Base-by-base conservation (phyloP, 1,140 invertebrate genomes). In the Euura saliciscinereae region DNA sequence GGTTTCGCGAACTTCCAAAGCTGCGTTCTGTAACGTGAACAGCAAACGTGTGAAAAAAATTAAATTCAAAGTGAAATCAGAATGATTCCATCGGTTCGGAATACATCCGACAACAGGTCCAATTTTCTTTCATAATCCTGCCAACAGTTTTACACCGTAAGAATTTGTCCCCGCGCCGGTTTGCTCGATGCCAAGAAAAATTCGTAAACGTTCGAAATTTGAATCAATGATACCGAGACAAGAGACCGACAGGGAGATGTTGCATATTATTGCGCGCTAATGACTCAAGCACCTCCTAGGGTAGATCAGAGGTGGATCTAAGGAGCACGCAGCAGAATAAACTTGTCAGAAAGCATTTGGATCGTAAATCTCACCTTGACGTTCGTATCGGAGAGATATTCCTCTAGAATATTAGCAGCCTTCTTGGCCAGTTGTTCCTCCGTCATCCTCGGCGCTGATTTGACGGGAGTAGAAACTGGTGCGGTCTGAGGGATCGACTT, bases 281-380 rank as follows among this genome's bases (percentile, higher is more conserved):
- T 85, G 84, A 85, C 84, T 84, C 84, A 84, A 78, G 73, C 84
- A 80, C 80, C 79, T 78, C 82, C 73, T 76, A 80, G 73, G 45
- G 46, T 65, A 72, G 67, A 74, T 77, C 78, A 78, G 78, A 80
- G 79, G 81, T 78, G 84, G 84, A 85, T 84, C 84, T 85, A 85
- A 83, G 84, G 83, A 83, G 79, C 74, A 79, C 83, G 84, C 84
- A 45, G 11, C 8, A 73, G 0, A 42, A 45, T 44, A 44, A 69
- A 13, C n/a, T 69, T 69, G 68, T 44, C 42, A 44, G 4, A 4
- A 70, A 64, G 45, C 43, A 59, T 8, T n/a, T n/a, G 59, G 13
- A 46, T 51, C 45, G 4, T 13, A 8, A 66, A 45, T 46, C 73
- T 73, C 72, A 74, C 73, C 3, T 45, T 64, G 44, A 77, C 74